Base-by-base conservation (phyloP, 1,140 invertebrate genomes). In the Heliconius melpomene region DNA sequence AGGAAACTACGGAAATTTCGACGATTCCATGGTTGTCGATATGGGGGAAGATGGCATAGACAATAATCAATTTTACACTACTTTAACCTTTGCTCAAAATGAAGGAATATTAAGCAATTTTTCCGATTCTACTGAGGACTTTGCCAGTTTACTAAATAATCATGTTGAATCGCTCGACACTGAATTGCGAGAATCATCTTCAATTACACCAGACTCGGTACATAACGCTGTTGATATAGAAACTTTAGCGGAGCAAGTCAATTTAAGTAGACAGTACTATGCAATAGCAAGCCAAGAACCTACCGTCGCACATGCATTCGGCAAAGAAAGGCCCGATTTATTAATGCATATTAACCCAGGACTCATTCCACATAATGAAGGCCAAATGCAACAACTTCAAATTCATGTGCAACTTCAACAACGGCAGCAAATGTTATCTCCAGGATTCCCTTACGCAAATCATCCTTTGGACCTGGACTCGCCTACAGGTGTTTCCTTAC, bases 11-110 rank as follows among this genome's bases (percentile, higher is more conserved):
- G 95, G 96, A n/a, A 97, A 97, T 85, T 96, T 96, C 54, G 96
- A 96, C 83, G 97, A 97, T 70, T 96, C 96, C 1, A 97, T 98
- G 95, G 97, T 98, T 95, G 97, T 97, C 1, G 97, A 98, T 87
- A 96, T 97, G 95, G 96, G 96, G 0, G 97, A 96, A 7, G 95
- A 96, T 18, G 97, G 97, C 0, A 96, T 97, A 7, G 97, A 98
- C 90, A 97, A 97, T 1, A 94, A 97, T 20, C 97, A 97, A 87
- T 97, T 98, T 86, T 97, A 97, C 7, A 97, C 97, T 1, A 98
- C 97, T 0, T 88, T 98, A 29, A 97, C 97, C 66, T 97, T 98
- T 85, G 97, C 96, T 70, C 96, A 97, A 2, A 96, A 97, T 20
- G 97, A 98, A 91, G 96, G 97, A 84, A 89, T 93, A 74, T 86